Evolutionary conservation across 2,888 invertebrate genomes (phyloP).

Genomic region (Lacanobia wlatinum): DNA sequence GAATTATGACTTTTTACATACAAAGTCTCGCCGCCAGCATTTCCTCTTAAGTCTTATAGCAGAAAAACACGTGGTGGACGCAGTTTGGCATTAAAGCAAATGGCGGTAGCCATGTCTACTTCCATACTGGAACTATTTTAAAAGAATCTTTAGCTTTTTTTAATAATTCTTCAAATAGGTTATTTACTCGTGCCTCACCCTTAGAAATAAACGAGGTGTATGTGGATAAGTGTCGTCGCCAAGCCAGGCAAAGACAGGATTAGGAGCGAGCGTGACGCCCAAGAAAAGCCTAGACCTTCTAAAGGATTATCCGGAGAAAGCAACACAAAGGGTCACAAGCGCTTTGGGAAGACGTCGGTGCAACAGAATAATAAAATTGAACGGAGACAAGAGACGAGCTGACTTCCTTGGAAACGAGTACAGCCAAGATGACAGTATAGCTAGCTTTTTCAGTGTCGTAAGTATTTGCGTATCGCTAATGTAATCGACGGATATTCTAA

Average conservation of each 20-base stretch:
- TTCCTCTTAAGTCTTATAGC: no score
- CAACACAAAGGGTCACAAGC: conserved; percentile 27
- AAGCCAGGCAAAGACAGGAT: conserved; percentile 15
- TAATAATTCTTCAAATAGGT: no score
- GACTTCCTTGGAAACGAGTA: not conserved
- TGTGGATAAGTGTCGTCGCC: conserved; percentile 17
- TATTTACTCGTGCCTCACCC: not conserved
- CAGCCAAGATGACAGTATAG: not conserved
- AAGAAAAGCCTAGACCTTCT: conserved; percentile 41
- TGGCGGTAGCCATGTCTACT: no score
- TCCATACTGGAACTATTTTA: no score
- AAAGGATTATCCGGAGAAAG: conserved; percentile 25
- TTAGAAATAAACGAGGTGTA: conserved; percentile 12
- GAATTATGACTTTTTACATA: no score
- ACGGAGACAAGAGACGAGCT: not conserved
- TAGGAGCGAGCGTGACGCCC: conserved; percentile 9
- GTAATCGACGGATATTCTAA: no score
- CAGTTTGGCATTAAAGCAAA: no score
- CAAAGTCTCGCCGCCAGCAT: no score
- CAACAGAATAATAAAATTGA: conserved; percentile 33
- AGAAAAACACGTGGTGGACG: no score
- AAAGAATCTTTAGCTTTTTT: no score
- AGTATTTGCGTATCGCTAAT: no score
- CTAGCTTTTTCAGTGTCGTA: not conserved
- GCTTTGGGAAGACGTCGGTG: conserved; percentile 3